These are phyloP conservation scores for Dipodomys merriami DNA, from an alignment of 2,113 vertebrate species.

Conservation along the genomic window DNA sequence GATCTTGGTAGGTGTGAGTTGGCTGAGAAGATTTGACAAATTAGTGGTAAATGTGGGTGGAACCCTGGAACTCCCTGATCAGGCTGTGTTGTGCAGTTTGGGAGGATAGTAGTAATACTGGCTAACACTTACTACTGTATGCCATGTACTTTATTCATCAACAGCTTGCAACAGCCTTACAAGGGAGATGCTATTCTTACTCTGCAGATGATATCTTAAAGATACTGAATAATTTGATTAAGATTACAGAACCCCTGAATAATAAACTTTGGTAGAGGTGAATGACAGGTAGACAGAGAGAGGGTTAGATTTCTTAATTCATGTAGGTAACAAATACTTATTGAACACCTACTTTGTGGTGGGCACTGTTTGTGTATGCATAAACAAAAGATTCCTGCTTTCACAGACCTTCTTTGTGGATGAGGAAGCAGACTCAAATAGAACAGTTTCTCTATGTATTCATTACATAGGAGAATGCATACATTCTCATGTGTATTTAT, in stretches of 20 bases:
- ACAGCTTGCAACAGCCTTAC: neutral
- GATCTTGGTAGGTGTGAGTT: neutral
- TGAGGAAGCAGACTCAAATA: neutral
- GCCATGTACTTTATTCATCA: neutral
- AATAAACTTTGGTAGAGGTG: neutral
- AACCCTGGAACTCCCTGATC: neutral
- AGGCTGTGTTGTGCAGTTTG: neutral
- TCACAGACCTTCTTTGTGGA: neutral
- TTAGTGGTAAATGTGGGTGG: neutral
- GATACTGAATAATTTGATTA: neutral
- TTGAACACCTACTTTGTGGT: conserved; percentile 36
- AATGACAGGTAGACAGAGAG: neutral
- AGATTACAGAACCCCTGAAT: neutral
- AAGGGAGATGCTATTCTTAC: neutral
- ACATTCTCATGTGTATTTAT: neutral
- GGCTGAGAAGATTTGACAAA: conserved; percentile 8
- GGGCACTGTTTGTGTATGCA: neutral
- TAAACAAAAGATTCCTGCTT: neutral
- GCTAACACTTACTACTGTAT: neutral
- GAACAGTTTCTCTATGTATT: neutral
- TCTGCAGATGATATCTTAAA: neutral
- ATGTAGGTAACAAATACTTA: neutral
- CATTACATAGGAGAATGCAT: neutral
- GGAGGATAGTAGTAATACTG: neutral
- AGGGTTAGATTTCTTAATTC: conserved; percentile 17